Conservation (phyloP, 1,140 invertebrate genomes). For the Brachionus rotundiformis region DNA sequence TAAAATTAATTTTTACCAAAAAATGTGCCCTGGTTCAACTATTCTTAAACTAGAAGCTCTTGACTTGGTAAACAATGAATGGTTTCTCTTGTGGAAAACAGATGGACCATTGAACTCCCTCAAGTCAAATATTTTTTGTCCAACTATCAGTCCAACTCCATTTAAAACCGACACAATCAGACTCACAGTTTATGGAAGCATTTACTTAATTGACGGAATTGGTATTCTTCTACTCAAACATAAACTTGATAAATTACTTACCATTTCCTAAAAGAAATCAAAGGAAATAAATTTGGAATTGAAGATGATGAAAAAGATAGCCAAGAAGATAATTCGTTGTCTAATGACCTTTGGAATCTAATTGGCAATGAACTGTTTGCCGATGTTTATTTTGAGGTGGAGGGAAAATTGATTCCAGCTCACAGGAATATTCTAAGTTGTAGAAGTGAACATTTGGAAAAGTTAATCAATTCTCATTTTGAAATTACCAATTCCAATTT, state of each 20-base stretch:
- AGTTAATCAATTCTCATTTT: background rate
- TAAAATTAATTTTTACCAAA: constrained; percentile 42
- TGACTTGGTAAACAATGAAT: background rate
- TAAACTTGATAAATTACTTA: background rate
- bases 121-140: background rate
- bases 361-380: constrained; percentile 41
- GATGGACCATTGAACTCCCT: background rate
- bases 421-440: constrained; percentile 24
- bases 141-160: background rate
- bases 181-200: constrained; percentile 10
- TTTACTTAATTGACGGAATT: constrained; percentile 41
- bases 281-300: constrained; percentile 13
- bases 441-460: constrained; percentile 46
- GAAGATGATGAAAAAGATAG: background rate
- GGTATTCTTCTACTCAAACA: background rate
- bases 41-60: constrained; percentile 34
- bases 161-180: constrained; percentile 26
- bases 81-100: constrained; percentile 38
- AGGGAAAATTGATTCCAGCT: constrained; percentile 16
- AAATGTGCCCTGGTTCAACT: constrained; percentile 24
- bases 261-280: background rate
- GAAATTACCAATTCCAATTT: background rate
- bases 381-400: constrained; percentile 50
- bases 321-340: background rate
- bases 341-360: background rate